Evolutionary conservation across 2,888 invertebrate species (phyloP), one percentile per base, ranked within the genome.

Genomic region (Choreutis nemorana): DNA sequence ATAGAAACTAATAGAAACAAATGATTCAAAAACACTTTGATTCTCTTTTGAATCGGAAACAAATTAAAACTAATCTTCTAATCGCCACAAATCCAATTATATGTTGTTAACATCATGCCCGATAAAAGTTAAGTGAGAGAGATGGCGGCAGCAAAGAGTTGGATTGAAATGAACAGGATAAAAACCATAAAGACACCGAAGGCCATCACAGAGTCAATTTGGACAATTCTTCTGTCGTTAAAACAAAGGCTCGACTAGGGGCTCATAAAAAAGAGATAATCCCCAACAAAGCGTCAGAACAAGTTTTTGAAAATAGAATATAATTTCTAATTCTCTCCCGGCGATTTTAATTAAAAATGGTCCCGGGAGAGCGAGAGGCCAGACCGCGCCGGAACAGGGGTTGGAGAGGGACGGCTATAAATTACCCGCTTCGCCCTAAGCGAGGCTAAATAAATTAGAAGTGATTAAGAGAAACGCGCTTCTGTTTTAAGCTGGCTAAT

Each of bases 251-350:
- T 59, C 73, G 62, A 54, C 71, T 60, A 37, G 78, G 75, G 78
- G 64, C 72, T 66, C 75, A 73, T 78, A 77, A 78, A 78, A 77
- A 75, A 65, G 51, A 71, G 67, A 75, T 77, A 73, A 78, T 75
- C 77, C 70, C 65, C 62, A 45, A 66, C 77, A 75, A 77, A 75
- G 62, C 75, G 65, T 66, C 75, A 65, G 73, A 71, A 61, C 77
- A 77, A 78, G 75, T 78, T 75, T 77, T 72, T 65, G 75, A 68
- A 78, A 78, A 78, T 78, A 78, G 78, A 78, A 78, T 78, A 78
- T 78, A 78, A 77, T 78, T 78, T 77, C 78, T 75, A 75, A 78
- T 78, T 77, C 40, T 34, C 75, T 77, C 72, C 49, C 70, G 68
- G 71, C 66, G 72, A 73, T 77, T 77, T 78, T 77, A 78, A 78